Evolutionary conservation across 2,113 vertebrate species (phyloP), one percentile per base, ranked within the genome.

Genomic region (Cairina moschata): DNA sequence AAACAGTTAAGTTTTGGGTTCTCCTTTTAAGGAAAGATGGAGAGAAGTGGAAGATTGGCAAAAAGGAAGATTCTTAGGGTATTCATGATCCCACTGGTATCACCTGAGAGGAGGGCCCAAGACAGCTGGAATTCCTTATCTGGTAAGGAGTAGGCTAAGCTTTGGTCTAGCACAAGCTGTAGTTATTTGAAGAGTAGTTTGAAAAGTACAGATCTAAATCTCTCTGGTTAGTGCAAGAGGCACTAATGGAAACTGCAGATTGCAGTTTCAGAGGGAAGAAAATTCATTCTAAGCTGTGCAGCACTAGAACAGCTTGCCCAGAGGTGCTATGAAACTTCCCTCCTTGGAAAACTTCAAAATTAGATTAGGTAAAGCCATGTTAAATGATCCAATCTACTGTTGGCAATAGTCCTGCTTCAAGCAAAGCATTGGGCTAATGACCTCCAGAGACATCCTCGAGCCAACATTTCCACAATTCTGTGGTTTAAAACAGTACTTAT

Each of bases 331-430:
- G 63, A 69, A 88, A 76, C 15, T 12, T 90, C 21, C 4, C 15
- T 71, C 28, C 21, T 46, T 63, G 56, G 26, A 86, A 81, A 10
- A 2, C 18, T 22, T 55, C 59, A 55, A 77, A n/a, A 32, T n/a
- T 52, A 23, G 16, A n/a, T 26, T 71, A 67, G 4, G 48, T 12
- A 12, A 67, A 74, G 5, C 5, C 9, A 17, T 22, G 36, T 7
- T 38, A 21, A 93, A 42, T 21, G 17, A 58, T 48, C 5, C 0
- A 0, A n/a, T 28, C 42, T 63, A 5, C 25, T 73, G 38, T 44
- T 90, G 88, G 12, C 20, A 62, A 23, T 6, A n/a, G 5, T 44
- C 7, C n/a, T 66, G 2, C 31, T 71, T 86, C 76, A 71, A 0
- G 34, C 6, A 67, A 8, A 80, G 12, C 5, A 54, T 2, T 60